Conservation (phyloP, 1,140 invertebrate species). For the Sycobia sp. region DNA sequence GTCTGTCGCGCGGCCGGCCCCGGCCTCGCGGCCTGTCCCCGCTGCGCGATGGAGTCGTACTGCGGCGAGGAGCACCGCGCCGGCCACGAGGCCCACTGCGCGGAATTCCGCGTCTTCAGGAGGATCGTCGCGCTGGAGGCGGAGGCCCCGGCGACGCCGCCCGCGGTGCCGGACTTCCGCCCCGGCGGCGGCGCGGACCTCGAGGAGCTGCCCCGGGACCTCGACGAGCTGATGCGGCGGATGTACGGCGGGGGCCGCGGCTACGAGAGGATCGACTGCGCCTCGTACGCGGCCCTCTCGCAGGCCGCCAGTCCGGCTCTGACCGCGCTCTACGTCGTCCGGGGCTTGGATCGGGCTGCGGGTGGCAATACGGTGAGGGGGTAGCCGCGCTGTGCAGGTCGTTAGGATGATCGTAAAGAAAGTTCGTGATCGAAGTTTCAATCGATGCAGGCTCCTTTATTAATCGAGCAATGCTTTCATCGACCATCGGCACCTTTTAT, state of each 20-base stretch:
- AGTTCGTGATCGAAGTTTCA: no score
- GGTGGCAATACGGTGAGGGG: no score
- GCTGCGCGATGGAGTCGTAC: conserved; percentile 64
- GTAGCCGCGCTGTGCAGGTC: no score
- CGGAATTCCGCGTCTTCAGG: conserved; percentile 50
- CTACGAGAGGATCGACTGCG: conserved; percentile 63
- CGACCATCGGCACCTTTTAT: no score
- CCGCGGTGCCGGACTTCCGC: conserved; percentile 63
- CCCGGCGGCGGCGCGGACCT: conserved; percentile 41
- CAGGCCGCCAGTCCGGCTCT: conserved; percentile 70
- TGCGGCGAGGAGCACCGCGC: conserved; percentile 41
- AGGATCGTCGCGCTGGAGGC: conserved; percentile 47
- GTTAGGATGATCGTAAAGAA: no score
- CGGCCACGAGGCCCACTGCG: conserved; percentile 53
- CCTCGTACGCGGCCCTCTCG: conserved; percentile 68
- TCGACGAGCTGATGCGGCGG: conserved; percentile 59
- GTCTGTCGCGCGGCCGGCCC: conserved; percentile 57
- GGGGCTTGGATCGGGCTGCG: background rate
- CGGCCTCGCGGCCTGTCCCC: conserved; percentile 62
- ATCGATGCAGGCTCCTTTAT: no score
- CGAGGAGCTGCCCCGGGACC: conserved; percentile 54
- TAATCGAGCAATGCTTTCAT: no score
- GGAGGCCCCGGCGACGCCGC: conserved; percentile 63
- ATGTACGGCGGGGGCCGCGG: conserved; percentile 59
- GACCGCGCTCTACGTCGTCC: conserved; percentile 64